These are phyloP conservation scores for Galeopsomyia nigrocyanea DNA, from an alignment of 2,888 invertebrate species.

Conservation along the genomic window DNA sequence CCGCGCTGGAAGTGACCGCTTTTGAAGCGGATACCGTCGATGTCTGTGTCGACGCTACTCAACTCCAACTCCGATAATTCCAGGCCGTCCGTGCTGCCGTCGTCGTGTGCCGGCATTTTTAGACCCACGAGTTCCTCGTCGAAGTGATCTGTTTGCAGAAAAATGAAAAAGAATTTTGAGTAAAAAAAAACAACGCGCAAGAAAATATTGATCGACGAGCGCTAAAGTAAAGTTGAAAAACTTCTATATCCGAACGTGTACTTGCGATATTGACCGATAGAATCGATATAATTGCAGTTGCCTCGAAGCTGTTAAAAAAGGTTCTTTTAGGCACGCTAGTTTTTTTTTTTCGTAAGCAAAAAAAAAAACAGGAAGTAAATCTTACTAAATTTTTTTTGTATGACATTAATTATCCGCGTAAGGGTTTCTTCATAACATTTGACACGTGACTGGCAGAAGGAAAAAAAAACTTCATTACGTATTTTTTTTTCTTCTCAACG, in stretches of 20 bases:
- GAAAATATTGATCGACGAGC: too few relatives aligned
- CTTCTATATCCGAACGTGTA: background rate
- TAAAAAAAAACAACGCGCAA: too few relatives aligned
- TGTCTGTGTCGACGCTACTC: conserved; percentile 59
- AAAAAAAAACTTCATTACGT: background rate
- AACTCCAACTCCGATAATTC: conserved; percentile 65
- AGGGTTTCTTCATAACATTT: too few relatives aligned
- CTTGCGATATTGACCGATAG: conserved; percentile 1
- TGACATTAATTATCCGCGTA: too few relatives aligned
- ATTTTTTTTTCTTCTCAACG: background rate
- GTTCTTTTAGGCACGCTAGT: too few relatives aligned
- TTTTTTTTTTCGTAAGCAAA: too few relatives aligned
- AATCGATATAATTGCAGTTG: background rate
- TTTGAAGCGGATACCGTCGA: conserved; percentile 62
- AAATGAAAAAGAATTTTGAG: too few relatives aligned
- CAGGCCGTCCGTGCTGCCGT: conserved; percentile 65
- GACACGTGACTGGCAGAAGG: too few relatives aligned
- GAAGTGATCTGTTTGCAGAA: conserved; percentile 56
- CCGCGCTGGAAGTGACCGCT: conserved; percentile 63
- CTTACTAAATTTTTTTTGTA: too few relatives aligned
- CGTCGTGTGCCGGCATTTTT: conserved; percentile 67
- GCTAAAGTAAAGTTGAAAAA: too few relatives aligned
- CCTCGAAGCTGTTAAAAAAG: too few relatives aligned
- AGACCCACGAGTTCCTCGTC: conserved; percentile 61
- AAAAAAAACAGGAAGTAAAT: too few relatives aligned